These are phyloP conservation scores for Autographa pulchrina DNA, from an alignment of 2,888 invertebrate genomes.

Conservation along the genomic window DNA sequence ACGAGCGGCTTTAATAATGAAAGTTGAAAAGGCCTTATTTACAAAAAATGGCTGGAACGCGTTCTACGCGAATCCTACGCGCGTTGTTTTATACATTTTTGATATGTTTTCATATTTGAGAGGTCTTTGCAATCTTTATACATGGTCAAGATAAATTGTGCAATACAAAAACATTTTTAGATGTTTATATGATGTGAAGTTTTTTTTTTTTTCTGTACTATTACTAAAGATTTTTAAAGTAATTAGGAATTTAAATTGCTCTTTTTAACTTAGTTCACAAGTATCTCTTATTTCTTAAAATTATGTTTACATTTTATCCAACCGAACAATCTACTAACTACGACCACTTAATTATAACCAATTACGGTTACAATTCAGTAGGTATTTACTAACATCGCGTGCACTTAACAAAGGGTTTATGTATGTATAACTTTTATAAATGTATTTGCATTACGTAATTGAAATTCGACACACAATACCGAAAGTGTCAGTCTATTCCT, in stretches of 20 bases:
- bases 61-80: conserved; percentile 24
- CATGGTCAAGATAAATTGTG: conserved; percentile 6
- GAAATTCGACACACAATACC: conserved; percentile 32
- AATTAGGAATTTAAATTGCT: no score
- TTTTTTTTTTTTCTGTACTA: no score
- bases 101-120: conserved; percentile 31
- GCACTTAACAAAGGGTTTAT: conserved; percentile 10
- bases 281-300: no score
- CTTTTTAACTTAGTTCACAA: no score
- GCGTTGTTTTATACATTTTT: conserved; percentile 32
- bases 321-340: no score
- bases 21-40: conserved; percentile 55
- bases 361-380: not conserved
- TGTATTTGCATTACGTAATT: conserved; percentile 46
- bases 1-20: conserved; percentile 59
- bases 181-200: no score
- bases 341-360: no score
- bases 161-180: not conserved
- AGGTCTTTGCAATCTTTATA: conserved; percentile 10
- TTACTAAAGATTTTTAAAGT: no score
- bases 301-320: no score
- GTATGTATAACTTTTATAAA: conserved; percentile 15
- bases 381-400: conserved; percentile 34
- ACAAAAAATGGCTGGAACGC: conserved; percentile 34
- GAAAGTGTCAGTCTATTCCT: conserved; percentile 16